A percentile compares a stretch with the other conserved stretches of the same genome.
Conservation (phyloP, 2,888 invertebrate species). For the Eilema griseolum region DNA sequence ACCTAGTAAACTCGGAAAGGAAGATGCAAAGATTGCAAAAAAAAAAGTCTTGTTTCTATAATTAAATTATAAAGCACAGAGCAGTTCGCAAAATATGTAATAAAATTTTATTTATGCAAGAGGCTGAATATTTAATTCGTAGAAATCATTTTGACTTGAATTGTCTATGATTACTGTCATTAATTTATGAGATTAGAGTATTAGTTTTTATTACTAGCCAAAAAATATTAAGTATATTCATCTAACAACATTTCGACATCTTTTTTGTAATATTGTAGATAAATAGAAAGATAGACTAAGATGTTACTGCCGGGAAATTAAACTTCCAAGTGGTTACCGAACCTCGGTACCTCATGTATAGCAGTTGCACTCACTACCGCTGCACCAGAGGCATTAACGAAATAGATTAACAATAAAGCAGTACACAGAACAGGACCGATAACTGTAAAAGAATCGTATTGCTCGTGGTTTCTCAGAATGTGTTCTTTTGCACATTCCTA, state of each 20-base stretch:
- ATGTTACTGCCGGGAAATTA: too few species aligned
- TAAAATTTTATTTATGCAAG: not conserved
- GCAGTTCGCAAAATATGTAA: not conserved
- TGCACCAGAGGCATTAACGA: constrained; percentile 8
- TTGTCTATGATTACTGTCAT: not conserved
- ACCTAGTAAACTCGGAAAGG: not conserved
- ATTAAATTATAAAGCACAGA: not conserved
- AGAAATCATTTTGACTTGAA: not conserved
- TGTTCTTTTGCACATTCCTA: constrained; percentile 33
- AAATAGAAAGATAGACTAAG: too few species aligned
- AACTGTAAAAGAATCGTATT: constrained; percentile 41
- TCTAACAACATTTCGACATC: too few species aligned
- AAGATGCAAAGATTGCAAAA: not conserved
- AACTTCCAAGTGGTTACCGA: too few species aligned
- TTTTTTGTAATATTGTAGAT: too few species aligned
- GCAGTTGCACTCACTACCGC: not conserved
- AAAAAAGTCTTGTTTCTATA: not conserved
- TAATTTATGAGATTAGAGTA: not conserved
- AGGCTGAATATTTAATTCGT: not conserved
- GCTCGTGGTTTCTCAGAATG: constrained; percentile 40
- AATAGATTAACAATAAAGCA: constrained; percentile 31
- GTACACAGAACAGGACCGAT: constrained; percentile 38
- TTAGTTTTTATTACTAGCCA: not conserved
- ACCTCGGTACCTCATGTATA: too few species aligned
- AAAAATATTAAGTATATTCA: too few species aligned